Conservation (phyloP, 2,113 vertebrate genomes). For the Bettongia penicillata region DNA sequence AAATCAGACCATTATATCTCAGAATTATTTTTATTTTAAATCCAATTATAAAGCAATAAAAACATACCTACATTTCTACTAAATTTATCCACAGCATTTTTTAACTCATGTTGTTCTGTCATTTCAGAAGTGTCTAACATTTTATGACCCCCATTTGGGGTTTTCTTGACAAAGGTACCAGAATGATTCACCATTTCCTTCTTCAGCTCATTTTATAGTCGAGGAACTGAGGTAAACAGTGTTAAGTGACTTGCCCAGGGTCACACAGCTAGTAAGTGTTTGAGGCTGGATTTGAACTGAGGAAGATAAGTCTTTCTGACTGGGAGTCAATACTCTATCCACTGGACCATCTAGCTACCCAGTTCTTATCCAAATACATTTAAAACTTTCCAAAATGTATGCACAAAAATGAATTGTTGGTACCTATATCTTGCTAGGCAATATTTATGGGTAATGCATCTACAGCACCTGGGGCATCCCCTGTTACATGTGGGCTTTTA, state of each 20-base stretch:
- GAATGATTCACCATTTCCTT: background rate
- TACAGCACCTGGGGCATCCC: too few species aligned
- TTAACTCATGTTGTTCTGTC: background rate
- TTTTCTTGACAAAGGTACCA: background rate
- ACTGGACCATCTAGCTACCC: background rate
- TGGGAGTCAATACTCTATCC: accelerated
- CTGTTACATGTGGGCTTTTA: background rate
- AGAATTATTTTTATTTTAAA: slow-evolving; percentile 33
- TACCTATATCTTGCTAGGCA: background rate
- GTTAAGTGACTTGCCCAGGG: background rate
- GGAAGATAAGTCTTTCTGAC: background rate
- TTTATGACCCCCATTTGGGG: background rate
- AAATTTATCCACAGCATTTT: background rate
- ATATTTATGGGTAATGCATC: background rate
- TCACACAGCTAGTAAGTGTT: background rate
- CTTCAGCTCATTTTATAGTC: background rate
- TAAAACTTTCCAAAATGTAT: slow-evolving; percentile 37
- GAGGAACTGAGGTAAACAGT: background rate
- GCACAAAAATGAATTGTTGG: slow-evolving; percentile 10
- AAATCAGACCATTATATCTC: slow-evolving; percentile 31
- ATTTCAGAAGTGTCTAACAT: background rate
- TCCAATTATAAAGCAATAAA: background rate
- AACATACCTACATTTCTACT: background rate
- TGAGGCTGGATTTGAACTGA: background rate
- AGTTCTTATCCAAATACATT: background rate